Evolutionary conservation across 2,888 invertebrate species (phyloP).

Genomic region (Phengaris alcon): DNA sequence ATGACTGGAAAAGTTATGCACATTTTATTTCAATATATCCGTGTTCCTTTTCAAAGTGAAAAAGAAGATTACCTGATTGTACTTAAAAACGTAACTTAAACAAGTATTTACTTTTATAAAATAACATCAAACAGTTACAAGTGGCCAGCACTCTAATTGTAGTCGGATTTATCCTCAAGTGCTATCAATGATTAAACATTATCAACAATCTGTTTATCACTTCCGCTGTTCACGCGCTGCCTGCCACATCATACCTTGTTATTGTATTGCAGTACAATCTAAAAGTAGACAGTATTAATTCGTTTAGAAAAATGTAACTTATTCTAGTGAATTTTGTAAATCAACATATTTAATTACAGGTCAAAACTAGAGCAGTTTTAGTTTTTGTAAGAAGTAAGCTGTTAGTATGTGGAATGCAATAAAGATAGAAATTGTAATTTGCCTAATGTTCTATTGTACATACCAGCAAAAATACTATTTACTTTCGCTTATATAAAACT

Average conservation of each 20-base stretch:
- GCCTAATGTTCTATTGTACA: too few relatives aligned
- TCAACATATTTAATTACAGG: too few relatives aligned
- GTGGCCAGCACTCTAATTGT: neutral
- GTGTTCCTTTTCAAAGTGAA: neutral
- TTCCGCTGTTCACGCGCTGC: neutral
- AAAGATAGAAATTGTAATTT: neutral
- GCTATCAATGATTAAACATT: conserved; percentile 11
- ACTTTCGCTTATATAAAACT: neutral
- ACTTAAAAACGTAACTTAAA: neutral
- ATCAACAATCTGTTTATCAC: neutral
- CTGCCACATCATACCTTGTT: neutral
- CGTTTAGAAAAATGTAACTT: too few relatives aligned
- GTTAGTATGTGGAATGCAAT: neutral
- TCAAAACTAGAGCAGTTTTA: too few relatives aligned
- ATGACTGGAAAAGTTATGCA: too few relatives aligned
- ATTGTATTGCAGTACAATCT: neutral
- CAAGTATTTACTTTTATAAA: conserved; percentile 24
- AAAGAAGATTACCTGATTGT: neutral
- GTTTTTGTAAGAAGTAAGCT: too few relatives aligned
- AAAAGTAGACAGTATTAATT: neutral
- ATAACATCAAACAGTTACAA: conserved; percentile 32
- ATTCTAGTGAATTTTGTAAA: too few relatives aligned
- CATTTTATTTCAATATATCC: too few relatives aligned
- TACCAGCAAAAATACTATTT: neutral
- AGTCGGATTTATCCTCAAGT: conserved; percentile 3